Base-by-base conservation (phyloP, 2,888 invertebrate genomes). In the Pyrgus malvae region DNA sequence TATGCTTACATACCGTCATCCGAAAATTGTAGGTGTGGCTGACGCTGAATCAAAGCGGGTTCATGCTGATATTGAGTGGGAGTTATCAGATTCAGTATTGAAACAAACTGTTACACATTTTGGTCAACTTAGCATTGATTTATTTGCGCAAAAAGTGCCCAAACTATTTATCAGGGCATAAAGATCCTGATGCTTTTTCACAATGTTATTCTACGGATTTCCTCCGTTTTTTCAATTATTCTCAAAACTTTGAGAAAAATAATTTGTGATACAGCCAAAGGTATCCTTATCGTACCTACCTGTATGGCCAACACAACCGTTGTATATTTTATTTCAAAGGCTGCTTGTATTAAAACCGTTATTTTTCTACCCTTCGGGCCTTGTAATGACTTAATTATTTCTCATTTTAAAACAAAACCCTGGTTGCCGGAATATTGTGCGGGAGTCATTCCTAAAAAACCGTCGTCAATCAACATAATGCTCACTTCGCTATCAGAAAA, bases 11-110 rank as follows among this genome's bases (percentile, higher is more conserved):
- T 61, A 11, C 38, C 37, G 0, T 58, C 58, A 2, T 14, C 1
- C 3, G 58, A 59, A 4, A 61, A 61, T 21, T 2, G 8, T 1
- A n/a, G n/a, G n/a, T n/a, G n/a, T 48, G 6, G 61, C 61, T 6
- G 59, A 61, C 11, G 46, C 40, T 1, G 61, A 61, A 14, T 60
- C 57, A 0, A n/a, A 57, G 1, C 46, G 49, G 2, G n/a, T 29
- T 3, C 55, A 57, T 12, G 51, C 57, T 5, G 57, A 59, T 8
- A 51, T 53, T 5, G 57, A 59, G n/a, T 59, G 53, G 55, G 59
- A 59, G 14, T 19, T 59, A 4, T 25, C 40, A 1, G 25, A 55
- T 17, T 23, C 5, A 3, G 45, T 38, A 0, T 60, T 48, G 7
- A 19, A 51, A 33, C 11, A 42, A 27, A 38, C 38, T 16, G 7